Conservation (phyloP, 92 coral and sea anemone species). For the Meandrina meandrites region DNA sequence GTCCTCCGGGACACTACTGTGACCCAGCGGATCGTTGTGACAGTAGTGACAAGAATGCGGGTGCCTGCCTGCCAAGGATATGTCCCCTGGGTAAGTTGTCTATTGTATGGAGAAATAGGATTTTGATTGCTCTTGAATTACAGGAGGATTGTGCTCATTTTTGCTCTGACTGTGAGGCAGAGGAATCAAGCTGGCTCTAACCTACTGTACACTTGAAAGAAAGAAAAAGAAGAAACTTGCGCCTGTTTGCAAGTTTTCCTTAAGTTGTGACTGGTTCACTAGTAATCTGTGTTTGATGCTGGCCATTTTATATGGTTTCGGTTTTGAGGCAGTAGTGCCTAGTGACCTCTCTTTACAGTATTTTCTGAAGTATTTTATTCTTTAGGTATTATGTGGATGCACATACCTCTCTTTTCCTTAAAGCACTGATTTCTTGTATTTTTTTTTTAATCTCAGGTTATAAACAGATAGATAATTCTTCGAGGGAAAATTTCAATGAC, state of each 20-base stretch:
- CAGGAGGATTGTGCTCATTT: too few relatives aligned
- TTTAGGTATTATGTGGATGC: not conserved
- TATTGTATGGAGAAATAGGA: not conserved
- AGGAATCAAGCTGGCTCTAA: not conserved
- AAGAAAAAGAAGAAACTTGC: too few relatives aligned
- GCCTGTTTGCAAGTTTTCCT: too few relatives aligned
- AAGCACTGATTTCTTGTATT: not conserved
- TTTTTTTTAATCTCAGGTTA: conserved; percentile 55
- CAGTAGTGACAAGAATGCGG: conserved; percentile 61
- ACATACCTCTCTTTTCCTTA: not conserved
- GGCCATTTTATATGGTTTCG: not conserved
- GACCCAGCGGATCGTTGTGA: conserved; percentile 77
- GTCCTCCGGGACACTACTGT: conserved; percentile 89
- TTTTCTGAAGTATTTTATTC: not conserved
- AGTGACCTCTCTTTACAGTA: not conserved
- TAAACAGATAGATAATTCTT: conserved; percentile 64
- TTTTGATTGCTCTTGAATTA: not conserved
- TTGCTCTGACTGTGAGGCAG: not conserved
- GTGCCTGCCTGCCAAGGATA: conserved; percentile 84
- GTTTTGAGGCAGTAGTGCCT: not conserved
- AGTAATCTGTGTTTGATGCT: not conserved
- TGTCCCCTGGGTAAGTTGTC: conserved; percentile 79
- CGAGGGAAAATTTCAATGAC: conserved; percentile 57
- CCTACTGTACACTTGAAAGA: too few relatives aligned
- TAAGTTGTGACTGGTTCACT: not conserved